Conservation (phyloP, 2,113 vertebrate genomes). For the Grus americana region DNA sequence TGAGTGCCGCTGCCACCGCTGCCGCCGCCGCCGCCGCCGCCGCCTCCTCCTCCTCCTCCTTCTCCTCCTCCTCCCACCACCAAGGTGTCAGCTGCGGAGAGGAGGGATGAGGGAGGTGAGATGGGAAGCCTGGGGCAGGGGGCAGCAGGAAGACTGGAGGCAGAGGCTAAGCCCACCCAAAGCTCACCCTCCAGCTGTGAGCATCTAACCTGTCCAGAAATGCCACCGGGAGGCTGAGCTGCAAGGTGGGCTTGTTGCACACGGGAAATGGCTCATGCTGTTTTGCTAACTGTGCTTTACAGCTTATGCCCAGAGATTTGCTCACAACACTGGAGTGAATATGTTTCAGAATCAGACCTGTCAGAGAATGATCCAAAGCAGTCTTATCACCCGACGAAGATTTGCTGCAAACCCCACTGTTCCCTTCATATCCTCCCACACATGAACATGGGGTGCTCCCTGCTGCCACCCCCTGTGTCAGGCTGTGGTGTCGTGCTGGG, state of each 20-base stretch:
- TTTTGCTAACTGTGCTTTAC: not conserved
- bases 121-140: not conserved
- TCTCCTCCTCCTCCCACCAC: not conserved
- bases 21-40: too few species aligned
- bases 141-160: not conserved
- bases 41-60: not conserved
- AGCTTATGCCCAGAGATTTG: not conserved
- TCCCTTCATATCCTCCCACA: not conserved
- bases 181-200: fast-evolving
- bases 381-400: not conserved
- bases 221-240: not conserved
- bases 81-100: not conserved
- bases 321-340: not conserved
- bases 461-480: not conserved
- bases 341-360: not conserved
- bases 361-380: not conserved
- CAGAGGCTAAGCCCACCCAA: not conserved
- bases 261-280: not conserved
- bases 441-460: not conserved
- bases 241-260: not conserved
- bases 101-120: not conserved
- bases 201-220: not conserved
- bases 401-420: not conserved
- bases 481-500: fast-evolving
- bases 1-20: fast-evolving